These are phyloP conservation scores for Lacanobia wlatinum DNA, from an alignment of 2,888 invertebrate genomes.

Conservation along the genomic window DNA sequence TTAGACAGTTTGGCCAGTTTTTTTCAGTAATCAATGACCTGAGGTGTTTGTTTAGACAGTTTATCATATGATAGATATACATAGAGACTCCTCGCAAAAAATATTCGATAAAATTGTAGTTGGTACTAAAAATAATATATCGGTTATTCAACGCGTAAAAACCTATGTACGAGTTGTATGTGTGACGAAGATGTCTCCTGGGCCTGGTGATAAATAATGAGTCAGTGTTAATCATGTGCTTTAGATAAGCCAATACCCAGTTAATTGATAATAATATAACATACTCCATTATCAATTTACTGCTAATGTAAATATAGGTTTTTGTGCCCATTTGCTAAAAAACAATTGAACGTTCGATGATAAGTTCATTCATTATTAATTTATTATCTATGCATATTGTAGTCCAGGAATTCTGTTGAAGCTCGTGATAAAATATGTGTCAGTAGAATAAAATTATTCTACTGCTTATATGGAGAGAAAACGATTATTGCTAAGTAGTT, in stretches of 20 bases:
- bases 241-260: conserved; percentile 68
- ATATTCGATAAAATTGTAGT: conserved; percentile 35
- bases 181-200: conserved; percentile 51
- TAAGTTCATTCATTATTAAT: conserved; percentile 19
- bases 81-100: conserved; percentile 22
- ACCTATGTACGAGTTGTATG: conserved; percentile 14
- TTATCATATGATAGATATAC: conserved; percentile 35
- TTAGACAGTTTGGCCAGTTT: no score
- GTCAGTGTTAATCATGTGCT: conserved; percentile 70
- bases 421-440: conserved; percentile 20
- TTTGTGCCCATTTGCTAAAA: conserved; percentile 38
- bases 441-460: conserved; percentile 21
- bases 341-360: conserved; percentile 26
- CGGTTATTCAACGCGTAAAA: conserved; percentile 20
- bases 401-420: conserved; percentile 13
- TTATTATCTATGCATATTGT: conserved; percentile 16
- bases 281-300: conserved; percentile 46
- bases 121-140: conserved; percentile 4
- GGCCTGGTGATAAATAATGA: conserved; percentile 64
- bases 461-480: conserved; percentile 32
- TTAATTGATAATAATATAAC: conserved; percentile 64
- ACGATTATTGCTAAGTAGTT: conserved; percentile 28
- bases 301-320: conserved; percentile 44
- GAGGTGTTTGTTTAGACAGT: conserved; percentile 7
- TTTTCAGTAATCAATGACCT: not conserved